These are phyloP conservation scores for Phortica okadai DNA, from an alignment of 2,888 invertebrate genomes.

Conservation along the genomic window DNA sequence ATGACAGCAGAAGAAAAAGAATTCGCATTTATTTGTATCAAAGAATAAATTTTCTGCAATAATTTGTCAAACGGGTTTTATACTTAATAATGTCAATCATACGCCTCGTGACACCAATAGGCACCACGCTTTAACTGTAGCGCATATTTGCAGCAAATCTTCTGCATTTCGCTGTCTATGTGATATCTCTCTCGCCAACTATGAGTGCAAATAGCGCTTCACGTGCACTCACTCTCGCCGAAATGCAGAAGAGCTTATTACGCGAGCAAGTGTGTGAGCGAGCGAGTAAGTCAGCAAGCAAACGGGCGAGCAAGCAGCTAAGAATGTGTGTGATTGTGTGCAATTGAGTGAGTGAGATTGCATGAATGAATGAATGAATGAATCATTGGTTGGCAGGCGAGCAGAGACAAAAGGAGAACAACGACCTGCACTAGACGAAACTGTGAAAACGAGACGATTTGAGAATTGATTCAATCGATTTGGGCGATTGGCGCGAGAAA, in stretches of 20 bases:
- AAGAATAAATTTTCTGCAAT: no score
- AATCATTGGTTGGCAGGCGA: conserved; percentile 3
- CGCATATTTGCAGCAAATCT: not conserved
- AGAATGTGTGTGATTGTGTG: not conserved
- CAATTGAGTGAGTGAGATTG: not conserved
- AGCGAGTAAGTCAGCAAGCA: not conserved
- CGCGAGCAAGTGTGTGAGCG: not conserved
- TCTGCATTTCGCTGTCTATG: conserved; percentile 14
- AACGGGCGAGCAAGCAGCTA: not conserved
- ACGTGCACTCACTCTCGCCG: not conserved
- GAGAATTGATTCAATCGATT: conserved; percentile 49
- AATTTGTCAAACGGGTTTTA: not conserved
- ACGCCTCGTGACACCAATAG: not conserved
- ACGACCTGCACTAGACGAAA: not conserved
- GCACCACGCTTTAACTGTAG: not conserved
- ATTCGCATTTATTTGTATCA: no score
- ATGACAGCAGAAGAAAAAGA: no score
- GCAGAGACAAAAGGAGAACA: not conserved
- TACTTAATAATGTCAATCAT: not conserved
- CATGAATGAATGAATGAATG: conserved; percentile 18
- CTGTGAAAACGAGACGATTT: not conserved
- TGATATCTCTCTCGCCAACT: not conserved
- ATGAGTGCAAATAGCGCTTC: not conserved
- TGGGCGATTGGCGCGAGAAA: conserved; percentile 51
- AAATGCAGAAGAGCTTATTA: conserved; percentile 4